Evolutionary conservation across 1,140 invertebrate species (phyloP).

Genomic region (Mactra quadrangularis): DNA sequence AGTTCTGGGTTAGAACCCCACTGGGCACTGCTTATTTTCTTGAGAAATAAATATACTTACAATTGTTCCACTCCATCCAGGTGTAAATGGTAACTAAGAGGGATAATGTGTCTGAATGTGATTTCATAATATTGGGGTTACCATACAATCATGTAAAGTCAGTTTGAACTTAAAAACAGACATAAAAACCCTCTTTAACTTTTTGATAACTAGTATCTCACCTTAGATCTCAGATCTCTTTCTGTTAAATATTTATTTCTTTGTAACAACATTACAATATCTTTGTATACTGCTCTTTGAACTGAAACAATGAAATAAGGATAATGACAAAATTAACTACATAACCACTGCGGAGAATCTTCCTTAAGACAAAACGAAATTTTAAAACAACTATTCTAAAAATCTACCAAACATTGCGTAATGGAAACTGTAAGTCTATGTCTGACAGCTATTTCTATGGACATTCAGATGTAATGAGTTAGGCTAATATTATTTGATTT

Average conservation of each 20-base stretch:
- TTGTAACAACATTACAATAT: conserved; percentile 67
- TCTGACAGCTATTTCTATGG: not conserved
- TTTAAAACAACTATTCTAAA: not conserved
- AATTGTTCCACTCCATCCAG: too few species aligned
- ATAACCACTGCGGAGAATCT: not conserved
- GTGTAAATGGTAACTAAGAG: too few species aligned
- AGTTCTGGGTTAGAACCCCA: too few species aligned
- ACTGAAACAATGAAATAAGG: conserved; percentile 47
- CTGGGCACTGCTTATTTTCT: too few species aligned
- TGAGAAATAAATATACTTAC: too few species aligned
- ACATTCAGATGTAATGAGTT: not conserved
- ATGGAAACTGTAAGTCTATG: not conserved
- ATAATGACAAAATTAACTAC: not conserved
- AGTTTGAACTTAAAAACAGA: too few species aligned
- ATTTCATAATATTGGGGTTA: too few species aligned
- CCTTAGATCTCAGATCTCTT: conserved; percentile 63
- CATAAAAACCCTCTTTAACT: too few species aligned
- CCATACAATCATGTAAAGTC: too few species aligned
- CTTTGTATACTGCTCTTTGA: conserved; percentile 68
- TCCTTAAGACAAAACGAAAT: not conserved
- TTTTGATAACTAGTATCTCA: conserved; percentile 28
- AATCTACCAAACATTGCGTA: not conserved
- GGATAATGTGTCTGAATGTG: too few species aligned
- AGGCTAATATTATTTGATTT: too few species aligned
- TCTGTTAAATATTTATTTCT: conserved; percentile 67